phyloP scores from a whole-genome alignment of 2,888 invertebrate species.

The Apodemia mormo region DNA sequence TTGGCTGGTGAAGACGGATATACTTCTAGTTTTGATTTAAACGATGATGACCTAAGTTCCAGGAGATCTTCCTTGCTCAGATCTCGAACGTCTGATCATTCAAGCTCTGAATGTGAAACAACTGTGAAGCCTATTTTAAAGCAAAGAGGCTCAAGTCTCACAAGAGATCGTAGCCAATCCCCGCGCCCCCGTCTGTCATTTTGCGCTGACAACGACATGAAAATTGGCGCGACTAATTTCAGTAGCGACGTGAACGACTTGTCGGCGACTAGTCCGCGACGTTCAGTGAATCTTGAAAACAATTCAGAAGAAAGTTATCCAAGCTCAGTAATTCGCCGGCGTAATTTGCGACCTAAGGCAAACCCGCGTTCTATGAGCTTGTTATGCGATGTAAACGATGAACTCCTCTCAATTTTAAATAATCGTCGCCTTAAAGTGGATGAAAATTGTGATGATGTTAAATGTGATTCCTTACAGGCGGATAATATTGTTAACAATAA shows the following conservation, averaged over 20 bases:
- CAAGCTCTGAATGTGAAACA: constrained; percentile 80
- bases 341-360: constrained; percentile 69
- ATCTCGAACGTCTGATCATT: constrained; percentile 78
- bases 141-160: constrained; percentile 82
- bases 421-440: constrained; percentile 73
- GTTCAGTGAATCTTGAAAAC: constrained; percentile 61
- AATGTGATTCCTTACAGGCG: constrained; percentile 52
- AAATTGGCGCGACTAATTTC: constrained; percentile 71
- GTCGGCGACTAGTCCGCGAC: constrained; percentile 75
- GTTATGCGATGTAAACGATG: constrained; percentile 74
- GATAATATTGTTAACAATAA: constrained; percentile 45
- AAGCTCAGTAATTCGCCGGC: constrained; percentile 71
- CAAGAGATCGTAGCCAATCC: constrained; percentile 82
- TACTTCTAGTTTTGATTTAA: constrained; percentile 78
- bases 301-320: constrained; percentile 68
- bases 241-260: constrained; percentile 72
- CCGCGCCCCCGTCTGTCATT: constrained; percentile 85
- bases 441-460: constrained; percentile 65
- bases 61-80: constrained; percentile 80
- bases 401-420: constrained; percentile 71
- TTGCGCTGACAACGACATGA: constrained; percentile 77
- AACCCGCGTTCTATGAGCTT: constrained; percentile 73
- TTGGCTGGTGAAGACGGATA: constrained; percentile 84
- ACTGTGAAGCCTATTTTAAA: constrained; percentile 85
- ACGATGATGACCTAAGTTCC: constrained; percentile 79